phyloP scores from a whole-genome alignment of 1,140 invertebrate genomes.

The Tenebrio molitor region DNA sequence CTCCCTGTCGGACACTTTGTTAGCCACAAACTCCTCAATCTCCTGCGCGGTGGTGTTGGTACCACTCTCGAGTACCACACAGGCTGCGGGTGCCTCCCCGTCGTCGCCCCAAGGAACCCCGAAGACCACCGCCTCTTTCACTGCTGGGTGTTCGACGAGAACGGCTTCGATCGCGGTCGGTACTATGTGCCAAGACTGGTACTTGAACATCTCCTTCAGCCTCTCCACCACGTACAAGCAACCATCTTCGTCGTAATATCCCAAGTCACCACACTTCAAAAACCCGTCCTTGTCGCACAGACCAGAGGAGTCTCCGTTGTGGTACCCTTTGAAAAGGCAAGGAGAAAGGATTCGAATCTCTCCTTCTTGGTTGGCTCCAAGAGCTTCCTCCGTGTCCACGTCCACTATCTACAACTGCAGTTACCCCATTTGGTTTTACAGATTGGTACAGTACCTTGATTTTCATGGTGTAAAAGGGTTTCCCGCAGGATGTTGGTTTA shows the following conservation, averaged over 20 bases:
- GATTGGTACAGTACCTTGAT: neutral
- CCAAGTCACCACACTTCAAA: constrained; percentile 79
- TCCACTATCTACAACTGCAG: constrained; percentile 57
- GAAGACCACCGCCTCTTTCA: constrained; percentile 60
- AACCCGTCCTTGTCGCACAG: constrained; percentile 74
- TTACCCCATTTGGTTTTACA: neutral
- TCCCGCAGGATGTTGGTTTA: neutral
- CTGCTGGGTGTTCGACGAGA: constrained; percentile 71
- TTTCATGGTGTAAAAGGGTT: neutral
- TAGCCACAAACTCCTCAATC: no score
- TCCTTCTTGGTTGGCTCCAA: constrained; percentile 68
- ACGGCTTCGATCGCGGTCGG: constrained; percentile 74
- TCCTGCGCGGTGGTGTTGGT: no score
- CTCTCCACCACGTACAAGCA: constrained; percentile 77
- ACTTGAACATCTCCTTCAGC: constrained; percentile 83
- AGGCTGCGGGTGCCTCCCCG: constrained; percentile 9
- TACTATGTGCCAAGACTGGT: constrained; percentile 69
- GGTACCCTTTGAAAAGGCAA: constrained; percentile 70
- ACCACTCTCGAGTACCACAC: neutral
- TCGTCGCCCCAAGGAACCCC: constrained; percentile 5
- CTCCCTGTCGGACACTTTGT: neutral
- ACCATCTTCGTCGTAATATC: constrained; percentile 74
- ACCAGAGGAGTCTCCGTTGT: constrained; percentile 74
- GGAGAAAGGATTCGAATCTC: constrained; percentile 71
- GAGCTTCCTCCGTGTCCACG: constrained; percentile 64